Base-by-base conservation (phyloP, 2,888 invertebrate genomes). In the Sarcophaga rosellei region DNA sequence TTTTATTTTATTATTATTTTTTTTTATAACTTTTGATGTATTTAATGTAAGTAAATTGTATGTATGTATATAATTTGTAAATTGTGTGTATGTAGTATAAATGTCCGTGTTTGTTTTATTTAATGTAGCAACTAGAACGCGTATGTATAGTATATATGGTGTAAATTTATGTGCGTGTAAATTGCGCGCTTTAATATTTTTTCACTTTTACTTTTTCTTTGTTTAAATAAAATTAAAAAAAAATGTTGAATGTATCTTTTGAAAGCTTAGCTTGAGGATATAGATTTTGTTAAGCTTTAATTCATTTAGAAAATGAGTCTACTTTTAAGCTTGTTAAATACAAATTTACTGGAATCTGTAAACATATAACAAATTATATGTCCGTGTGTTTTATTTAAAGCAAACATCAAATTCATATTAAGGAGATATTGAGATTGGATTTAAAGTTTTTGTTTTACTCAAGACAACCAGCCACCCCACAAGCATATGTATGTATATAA, bases 91-190 rank as follows among this genome's bases (percentile, higher is more conserved):
- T 89, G 88, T 90, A 87, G 47, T 23, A 17, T 84, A 69, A 73
- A 25, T 90, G 76, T 88, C 87, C 89, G 84, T 90, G 89, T 90
- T 89, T 90, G 89, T 89, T 75, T 79, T 77, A 53, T 59, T 68
- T 81, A 61, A 76, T 84, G 81, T 62, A 65, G 61, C 69, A 68
- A 77, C 73, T 72, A 65, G 66, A 77, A 69, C 61, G 68, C 61
- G 82, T 74, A 80, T 85, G 79, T 78, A 61, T 44, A n/a, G 4
- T 81, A 66, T 72, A 68, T 78, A 75, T 81, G 78, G 75, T 86
- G 76, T 86, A 75, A 86, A 82, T 82, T 73, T 77, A 87, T 86
- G 88, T 88, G 88, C 88, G 85, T 88, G 85, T 88, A 88, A 86
- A 86, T 88, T 89, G 89, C 88, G 89, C 89, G 88, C 88, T 84